Conservation (phyloP, 2,113 vertebrate genomes). For the Platysternon megacephalum region DNA sequence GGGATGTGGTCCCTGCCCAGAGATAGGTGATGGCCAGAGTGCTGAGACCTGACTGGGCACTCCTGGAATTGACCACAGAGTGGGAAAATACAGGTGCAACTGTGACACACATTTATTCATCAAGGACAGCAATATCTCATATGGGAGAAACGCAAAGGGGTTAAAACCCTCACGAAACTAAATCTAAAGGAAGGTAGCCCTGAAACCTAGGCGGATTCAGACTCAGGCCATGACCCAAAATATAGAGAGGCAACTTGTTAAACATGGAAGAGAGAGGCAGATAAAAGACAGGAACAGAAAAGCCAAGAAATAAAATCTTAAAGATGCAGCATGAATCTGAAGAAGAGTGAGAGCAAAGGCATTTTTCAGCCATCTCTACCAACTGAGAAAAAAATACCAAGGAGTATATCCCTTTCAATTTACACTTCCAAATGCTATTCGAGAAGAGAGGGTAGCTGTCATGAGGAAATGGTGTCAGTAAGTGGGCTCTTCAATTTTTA, state of each 20-base stretch:
- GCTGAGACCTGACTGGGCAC: neutral
- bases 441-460: no score
- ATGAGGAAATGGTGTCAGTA: neutral
- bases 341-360: neutral
- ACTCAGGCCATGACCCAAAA: neutral
- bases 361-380: neutral
- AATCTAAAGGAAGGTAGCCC: neutral
- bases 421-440: neutral
- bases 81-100: neutral
- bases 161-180: slow-evolving; percentile 1
- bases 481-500: neutral
- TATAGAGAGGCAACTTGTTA: neutral
- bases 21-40: neutral
- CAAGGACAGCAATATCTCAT: neutral
- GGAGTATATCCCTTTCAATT: neutral
- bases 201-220: fast-evolving
- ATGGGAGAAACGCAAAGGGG: slow-evolving; percentile 19
- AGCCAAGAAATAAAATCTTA: neutral
- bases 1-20: neutral
- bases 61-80: neutral
- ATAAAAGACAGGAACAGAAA: neutral
- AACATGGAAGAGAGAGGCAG: neutral
- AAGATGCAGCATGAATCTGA: neutral
- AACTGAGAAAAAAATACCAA: neutral
- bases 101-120: neutral